phyloP scores from a whole-genome alignment of 2,113 vertebrate genomes.

The Notarius lentiginosus region DNA sequence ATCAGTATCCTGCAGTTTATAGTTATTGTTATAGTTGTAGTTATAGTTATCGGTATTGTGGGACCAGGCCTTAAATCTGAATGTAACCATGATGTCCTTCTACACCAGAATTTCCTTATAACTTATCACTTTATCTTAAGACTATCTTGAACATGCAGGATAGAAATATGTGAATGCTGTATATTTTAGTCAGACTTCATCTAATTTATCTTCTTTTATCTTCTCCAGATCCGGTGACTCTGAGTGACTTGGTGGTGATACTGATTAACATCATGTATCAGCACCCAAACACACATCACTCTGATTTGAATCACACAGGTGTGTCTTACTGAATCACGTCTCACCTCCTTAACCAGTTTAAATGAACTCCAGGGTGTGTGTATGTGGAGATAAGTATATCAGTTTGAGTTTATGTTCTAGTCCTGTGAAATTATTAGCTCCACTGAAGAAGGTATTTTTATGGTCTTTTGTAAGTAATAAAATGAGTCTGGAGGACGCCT shows the following conservation, averaged over 20 bases:
- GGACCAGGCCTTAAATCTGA: neutral
- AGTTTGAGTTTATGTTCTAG: neutral
- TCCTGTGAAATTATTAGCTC: neutral
- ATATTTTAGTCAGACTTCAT: neutral
- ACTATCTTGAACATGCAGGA: neutral
- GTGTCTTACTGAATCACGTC: slow-evolving; percentile 47
- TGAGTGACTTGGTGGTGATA: slow-evolving; percentile 82
- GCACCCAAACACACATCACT: slow-evolving; percentile 70
- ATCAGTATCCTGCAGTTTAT: no score
- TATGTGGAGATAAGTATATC: neutral
- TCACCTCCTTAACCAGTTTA: neutral
- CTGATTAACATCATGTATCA: slow-evolving; percentile 83
- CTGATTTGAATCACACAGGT: slow-evolving; percentile 74
- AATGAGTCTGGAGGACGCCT: neutral
- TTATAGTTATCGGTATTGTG: no score
- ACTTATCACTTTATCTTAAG: neutral
- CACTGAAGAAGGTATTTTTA: slow-evolving; percentile 1
- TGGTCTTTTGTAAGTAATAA: neutral
- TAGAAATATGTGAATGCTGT: neutral
- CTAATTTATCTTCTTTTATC: neutral
- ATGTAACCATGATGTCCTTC: no score
- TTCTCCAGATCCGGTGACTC: slow-evolving; percentile 73
- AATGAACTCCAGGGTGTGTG: neutral
- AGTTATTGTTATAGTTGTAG: no score
- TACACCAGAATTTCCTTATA: neutral